phyloP scores from a whole-genome alignment of 2,113 vertebrate species.

The Monopterus albus region DNA sequence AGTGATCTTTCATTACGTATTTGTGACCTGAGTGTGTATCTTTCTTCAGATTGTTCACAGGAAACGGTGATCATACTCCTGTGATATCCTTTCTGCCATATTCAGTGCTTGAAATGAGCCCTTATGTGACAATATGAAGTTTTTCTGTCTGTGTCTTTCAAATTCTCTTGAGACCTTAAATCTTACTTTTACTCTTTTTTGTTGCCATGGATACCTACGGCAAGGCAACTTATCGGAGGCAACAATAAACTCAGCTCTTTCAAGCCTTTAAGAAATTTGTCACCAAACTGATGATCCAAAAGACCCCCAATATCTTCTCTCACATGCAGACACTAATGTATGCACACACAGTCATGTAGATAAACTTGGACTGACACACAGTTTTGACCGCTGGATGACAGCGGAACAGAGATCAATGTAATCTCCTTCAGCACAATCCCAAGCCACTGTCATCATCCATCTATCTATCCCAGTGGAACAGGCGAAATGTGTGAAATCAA shows the following conservation, averaged over 20 bases:
- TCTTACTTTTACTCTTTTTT: conserved; percentile 78
- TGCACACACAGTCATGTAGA: conserved; percentile 13
- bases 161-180: conserved; percentile 75
- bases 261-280: conserved; percentile 62
- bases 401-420: conserved; percentile 65
- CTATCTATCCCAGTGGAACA: conserved; percentile 53
- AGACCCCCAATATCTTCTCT: conserved; percentile 23
- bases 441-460: conserved; percentile 67
- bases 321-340: conserved; percentile 3
- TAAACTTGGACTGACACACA: not conserved
- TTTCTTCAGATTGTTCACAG: conserved; percentile 31
- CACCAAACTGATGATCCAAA: conserved; percentile 56
- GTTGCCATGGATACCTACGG: conserved; percentile 79
- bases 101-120: conserved; percentile 50
- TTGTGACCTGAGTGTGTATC: conserved; percentile 28
- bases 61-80: conserved; percentile 33
- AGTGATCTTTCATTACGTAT: conserved; percentile 28
- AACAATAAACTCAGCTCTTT: conserved; percentile 69
- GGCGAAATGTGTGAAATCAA: conserved; percentile 73
- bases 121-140: conserved; percentile 68
- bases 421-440: conserved; percentile 71
- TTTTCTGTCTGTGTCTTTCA: conserved; percentile 64
- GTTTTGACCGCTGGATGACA: conserved; percentile 46
- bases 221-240: conserved; percentile 71
- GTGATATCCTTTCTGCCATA: conserved; percentile 64